Evolutionary conservation across 92 coral and sea anemone species (phyloP).

Genomic region (Bergia sp.): DNA sequence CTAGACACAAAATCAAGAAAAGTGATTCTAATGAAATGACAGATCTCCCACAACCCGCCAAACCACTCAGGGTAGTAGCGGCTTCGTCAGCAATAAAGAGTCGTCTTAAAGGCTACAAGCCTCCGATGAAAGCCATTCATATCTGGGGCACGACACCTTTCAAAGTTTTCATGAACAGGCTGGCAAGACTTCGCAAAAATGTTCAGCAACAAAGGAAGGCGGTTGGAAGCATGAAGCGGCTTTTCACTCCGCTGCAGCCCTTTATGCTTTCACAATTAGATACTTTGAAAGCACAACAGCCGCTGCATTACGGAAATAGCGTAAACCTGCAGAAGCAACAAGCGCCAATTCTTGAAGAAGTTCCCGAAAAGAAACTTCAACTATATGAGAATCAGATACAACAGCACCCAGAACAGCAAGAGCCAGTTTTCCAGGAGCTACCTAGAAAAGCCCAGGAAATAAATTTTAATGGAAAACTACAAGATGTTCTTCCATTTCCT

Average conservation of each 20-base stretch:
- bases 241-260: constrained; percentile 61
- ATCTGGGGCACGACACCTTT: constrained; percentile 95
- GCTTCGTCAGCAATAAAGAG: constrained; percentile 84
- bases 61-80: constrained; percentile 78
- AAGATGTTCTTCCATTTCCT: neutral
- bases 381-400: neutral
- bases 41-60: constrained; percentile 70
- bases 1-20: neutral
- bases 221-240: constrained; percentile 58
- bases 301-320: neutral
- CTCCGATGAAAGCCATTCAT: constrained; percentile 90
- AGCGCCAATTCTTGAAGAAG: neutral
- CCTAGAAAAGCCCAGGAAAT: constrained; percentile 34
- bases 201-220: constrained; percentile 55
- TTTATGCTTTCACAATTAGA: constrained; percentile 17
- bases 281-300: neutral
- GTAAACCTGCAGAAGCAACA: constrained; percentile 1
- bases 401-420: neutral
- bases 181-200: constrained; percentile 65
- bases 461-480: neutral
- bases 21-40: neutral
- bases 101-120: constrained; percentile 56
- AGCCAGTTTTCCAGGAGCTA: neutral
- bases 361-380: neutral
- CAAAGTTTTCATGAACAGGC: constrained; percentile 79